Conservation (phyloP, 1,140 invertebrate genomes). For the Lasioglossum baleicum region DNA sequence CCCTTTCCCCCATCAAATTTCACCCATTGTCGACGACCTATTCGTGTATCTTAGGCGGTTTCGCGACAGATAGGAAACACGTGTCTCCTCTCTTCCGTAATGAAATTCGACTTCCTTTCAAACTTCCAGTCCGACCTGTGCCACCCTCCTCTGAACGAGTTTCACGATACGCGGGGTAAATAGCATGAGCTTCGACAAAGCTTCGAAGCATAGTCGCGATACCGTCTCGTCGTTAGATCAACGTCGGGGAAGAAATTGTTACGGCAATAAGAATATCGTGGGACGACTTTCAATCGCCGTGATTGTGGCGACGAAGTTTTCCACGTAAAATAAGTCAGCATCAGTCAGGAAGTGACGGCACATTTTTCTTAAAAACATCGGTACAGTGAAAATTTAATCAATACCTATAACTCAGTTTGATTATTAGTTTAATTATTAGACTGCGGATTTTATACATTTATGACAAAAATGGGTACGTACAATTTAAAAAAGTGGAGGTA, state of each 20-base stretch:
- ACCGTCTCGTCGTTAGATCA: conserved; percentile 20
- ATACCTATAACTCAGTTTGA: too few relatives aligned
- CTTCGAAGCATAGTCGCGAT: conserved; percentile 1
- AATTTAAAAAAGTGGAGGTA: too few relatives aligned
- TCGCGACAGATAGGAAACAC: conserved; percentile 37
- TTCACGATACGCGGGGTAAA: conserved; percentile 5
- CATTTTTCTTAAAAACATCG: too few relatives aligned
- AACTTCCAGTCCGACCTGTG: conserved; percentile 18
- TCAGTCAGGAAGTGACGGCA: too few relatives aligned
- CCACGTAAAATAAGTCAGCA: too few relatives aligned
- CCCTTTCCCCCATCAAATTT: not conserved
- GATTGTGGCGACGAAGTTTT: not conserved
- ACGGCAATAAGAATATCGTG: conserved; percentile 27
- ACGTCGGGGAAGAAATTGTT: conserved; percentile 25
- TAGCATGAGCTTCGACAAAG: conserved; percentile 29
- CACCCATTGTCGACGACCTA: not conserved
- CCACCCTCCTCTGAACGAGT: not conserved
- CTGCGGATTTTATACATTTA: too few relatives aligned
- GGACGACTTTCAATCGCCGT: not conserved
- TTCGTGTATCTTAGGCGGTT: not conserved
- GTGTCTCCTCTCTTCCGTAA: conserved; percentile 37
- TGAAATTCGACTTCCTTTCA: conserved; percentile 58
- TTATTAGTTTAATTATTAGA: too few relatives aligned
- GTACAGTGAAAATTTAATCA: too few relatives aligned
- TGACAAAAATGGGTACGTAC: too few relatives aligned